A percentile compares a stretch with the other conserved stretches of the same genome.
These are phyloP conservation scores for Diaphora mendica DNA, from an alignment of 2,888 invertebrate genomes.

Conservation along the genomic window DNA sequence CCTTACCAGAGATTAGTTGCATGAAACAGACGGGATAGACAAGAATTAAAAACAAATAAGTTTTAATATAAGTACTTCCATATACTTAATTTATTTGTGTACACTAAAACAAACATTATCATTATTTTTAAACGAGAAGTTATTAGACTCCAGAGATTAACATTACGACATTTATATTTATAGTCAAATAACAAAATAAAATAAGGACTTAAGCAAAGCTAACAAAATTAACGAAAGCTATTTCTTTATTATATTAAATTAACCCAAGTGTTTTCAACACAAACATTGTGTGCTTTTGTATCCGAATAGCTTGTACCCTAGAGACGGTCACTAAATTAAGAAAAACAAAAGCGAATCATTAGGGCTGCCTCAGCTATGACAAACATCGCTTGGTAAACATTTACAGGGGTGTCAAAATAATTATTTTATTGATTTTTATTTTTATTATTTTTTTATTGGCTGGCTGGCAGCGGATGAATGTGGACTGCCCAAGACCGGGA, in stretches of 20 bases:
- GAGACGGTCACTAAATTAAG: conserved; percentile 69
- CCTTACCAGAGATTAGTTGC: no score
- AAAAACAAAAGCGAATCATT: conserved; percentile 77
- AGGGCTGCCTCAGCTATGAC: conserved; percentile 66
- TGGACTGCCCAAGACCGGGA: no score
- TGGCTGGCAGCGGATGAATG: no score
- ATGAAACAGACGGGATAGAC: no score
- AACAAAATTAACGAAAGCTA: conserved; percentile 36
- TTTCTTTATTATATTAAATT: conserved; percentile 51
- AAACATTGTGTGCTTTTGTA: conserved; percentile 64
- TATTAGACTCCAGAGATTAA: conserved; percentile 10
- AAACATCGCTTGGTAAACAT: conserved; percentile 59
- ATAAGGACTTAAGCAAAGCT: background rate
- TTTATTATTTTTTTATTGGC: no score
- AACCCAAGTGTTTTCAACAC: conserved; percentile 48
- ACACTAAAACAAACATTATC: no score
- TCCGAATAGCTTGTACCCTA: conserved; percentile 54
- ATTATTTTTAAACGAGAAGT: background rate
- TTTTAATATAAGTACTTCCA: no score
- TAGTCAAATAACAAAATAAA: conserved; percentile 20
- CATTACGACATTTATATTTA: background rate
- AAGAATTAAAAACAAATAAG: no score
- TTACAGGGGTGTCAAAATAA: conserved; percentile 45
- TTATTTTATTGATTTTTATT: background rate
- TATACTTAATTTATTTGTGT: no score